phyloP scores from a whole-genome alignment of 2,888 invertebrate species.

The Spialia ferax region DNA sequence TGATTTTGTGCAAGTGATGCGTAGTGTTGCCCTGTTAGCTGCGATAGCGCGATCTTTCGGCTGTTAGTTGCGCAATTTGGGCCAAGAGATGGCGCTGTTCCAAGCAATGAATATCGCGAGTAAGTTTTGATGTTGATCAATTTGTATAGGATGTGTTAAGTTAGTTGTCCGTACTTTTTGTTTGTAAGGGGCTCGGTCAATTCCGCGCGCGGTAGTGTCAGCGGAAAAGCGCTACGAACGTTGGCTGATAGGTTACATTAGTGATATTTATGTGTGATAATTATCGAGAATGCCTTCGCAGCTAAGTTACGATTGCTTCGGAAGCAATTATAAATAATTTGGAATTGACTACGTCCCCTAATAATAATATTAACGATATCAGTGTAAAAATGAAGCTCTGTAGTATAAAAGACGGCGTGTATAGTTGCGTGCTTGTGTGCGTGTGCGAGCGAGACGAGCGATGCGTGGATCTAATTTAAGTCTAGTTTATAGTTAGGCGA shows the following conservation, averaged over 20 bases:
- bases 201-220: conserved; percentile 61
- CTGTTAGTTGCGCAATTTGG: neutral
- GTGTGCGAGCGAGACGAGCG: conserved; percentile 54
- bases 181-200: conserved; percentile 77
- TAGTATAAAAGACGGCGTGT: conserved; percentile 70
- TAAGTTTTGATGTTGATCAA: conserved; percentile 64
- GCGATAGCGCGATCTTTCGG: neutral
- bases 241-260: conserved; percentile 58
- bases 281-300: conserved; percentile 70
- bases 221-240: conserved; percentile 50
- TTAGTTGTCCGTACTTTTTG: conserved; percentile 64
- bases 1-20: conserved; percentile 40
- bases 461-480: conserved; percentile 70
- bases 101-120: conserved; percentile 19
- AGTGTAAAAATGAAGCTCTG: conserved; percentile 74
- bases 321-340: conserved; percentile 55
- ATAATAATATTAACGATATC: conserved; percentile 54
- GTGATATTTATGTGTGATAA: conserved; percentile 71
- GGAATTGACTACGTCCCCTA: conserved; percentile 79
- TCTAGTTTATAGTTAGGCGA: conserved; percentile 84
- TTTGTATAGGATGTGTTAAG: conserved; percentile 76
- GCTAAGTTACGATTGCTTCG: conserved; percentile 60
- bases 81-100: conserved; percentile 9
- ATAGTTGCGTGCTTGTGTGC: conserved; percentile 50
- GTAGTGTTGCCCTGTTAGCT: conserved; percentile 20